These are phyloP conservation scores for Dynastes tityus DNA, from an alignment of 2,888 invertebrate species.

Conservation along the genomic window DNA sequence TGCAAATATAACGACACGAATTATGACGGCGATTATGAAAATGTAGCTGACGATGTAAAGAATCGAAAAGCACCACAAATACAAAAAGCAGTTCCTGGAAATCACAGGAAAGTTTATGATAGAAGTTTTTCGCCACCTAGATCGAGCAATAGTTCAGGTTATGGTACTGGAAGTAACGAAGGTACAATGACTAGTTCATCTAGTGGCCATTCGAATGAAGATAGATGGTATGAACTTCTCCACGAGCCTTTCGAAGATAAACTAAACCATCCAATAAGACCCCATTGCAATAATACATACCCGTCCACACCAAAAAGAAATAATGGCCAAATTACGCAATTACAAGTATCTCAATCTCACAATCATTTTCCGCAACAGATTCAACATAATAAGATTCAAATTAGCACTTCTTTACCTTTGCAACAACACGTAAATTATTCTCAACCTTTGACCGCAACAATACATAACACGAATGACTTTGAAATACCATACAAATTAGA, in stretches of 20 bases:
- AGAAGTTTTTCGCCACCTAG: constrained; percentile 84
- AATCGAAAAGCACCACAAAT: constrained; percentile 70
- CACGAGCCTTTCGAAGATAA: constrained; percentile 70
- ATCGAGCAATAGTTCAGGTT: constrained; percentile 85
- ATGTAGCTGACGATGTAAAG: constrained; percentile 73
- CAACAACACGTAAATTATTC: constrained; percentile 69
- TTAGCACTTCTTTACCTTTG: constrained; percentile 70
- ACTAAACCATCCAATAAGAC: constrained; percentile 48
- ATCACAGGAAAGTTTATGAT: constrained; percentile 81
- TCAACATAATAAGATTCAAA: constrained; percentile 69
- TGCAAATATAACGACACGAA: constrained; percentile 77
- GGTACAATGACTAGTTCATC: constrained; percentile 76
- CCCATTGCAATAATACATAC: constrained; percentile 65
- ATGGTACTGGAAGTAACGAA: constrained; percentile 81
- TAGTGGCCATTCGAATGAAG: constrained; percentile 78
- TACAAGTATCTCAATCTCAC: constrained; percentile 65
- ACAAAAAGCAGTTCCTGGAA: constrained; percentile 74
- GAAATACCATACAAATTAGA: constrained; percentile 65
- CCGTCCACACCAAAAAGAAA: constrained; percentile 68
- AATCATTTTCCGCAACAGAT: constrained; percentile 67
- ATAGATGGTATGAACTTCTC: constrained; percentile 77
- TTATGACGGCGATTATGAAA: constrained; percentile 81
- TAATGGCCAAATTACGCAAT: constrained; percentile 64
- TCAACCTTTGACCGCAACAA: constrained; percentile 66
- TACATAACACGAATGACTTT: constrained; percentile 68